A percentile compares a stretch with the other conserved stretches of the same genome.
phyloP scores from a whole-genome alignment of 2,113 vertebrate genomes.

The Puffinus mauretanicus region DNA sequence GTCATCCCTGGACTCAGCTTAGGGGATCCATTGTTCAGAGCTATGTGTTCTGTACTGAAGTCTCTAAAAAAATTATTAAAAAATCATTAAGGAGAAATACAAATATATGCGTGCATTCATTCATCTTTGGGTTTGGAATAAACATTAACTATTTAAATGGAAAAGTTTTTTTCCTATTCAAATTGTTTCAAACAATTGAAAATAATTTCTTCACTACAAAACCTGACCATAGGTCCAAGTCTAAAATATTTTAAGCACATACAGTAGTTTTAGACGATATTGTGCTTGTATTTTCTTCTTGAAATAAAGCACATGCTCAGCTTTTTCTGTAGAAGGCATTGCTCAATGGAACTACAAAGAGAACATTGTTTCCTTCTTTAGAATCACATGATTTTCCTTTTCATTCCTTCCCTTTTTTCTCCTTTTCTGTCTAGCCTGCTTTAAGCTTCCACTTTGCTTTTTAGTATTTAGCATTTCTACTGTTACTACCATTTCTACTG shows the following conservation, averaged over 20 bases:
- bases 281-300: not conserved
- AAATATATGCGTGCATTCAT: not conserved
- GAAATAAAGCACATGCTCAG: not conserved
- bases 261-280: not conserved
- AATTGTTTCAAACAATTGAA: not conserved
- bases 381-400: constrained; percentile 48
- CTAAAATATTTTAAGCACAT: not conserved
- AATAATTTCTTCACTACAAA: not conserved
- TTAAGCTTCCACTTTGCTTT: constrained; percentile 2
- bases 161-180: not conserved
- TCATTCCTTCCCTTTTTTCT: constrained; percentile 20
- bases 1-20: not conserved
- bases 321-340: not conserved
- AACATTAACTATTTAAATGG: not conserved
- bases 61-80: not conserved
- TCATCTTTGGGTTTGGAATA: not conserved
- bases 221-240: not conserved
- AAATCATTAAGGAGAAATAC: not conserved
- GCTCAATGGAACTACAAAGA: constrained; percentile 4
- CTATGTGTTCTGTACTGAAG: not conserved
- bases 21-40: not conserved
- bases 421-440: not conserved
- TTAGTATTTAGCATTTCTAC: not conserved
- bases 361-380: constrained; percentile 2
- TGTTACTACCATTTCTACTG: not conserved